Evolutionary conservation across 2,888 invertebrate genomes (phyloP).

Genomic region (Stegophylla sp.): DNA sequence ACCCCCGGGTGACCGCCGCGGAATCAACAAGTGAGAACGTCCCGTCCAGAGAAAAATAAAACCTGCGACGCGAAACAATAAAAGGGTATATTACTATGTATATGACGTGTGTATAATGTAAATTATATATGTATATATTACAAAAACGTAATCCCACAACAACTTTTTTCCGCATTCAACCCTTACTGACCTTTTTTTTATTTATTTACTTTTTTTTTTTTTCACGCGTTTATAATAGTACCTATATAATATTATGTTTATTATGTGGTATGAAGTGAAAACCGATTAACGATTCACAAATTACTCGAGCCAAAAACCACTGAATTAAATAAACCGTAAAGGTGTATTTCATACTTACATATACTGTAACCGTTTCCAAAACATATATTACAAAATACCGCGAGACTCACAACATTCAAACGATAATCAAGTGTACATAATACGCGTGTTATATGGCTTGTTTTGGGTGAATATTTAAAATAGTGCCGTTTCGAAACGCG

Average conservation of each 20-base stretch:
- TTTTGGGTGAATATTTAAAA: neutral
- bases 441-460: neutral
- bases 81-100: slow-evolving; percentile 18
- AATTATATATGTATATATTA: neutral
- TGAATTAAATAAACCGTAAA: slow-evolving; percentile 1
- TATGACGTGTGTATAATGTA: neutral
- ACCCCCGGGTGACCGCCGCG: slow-evolving; percentile 56
- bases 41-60: slow-evolving; percentile 56
- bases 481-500: neutral
- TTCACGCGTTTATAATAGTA: neutral
- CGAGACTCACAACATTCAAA: too few relatives aligned
- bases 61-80: slow-evolving; percentile 52
- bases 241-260: slow-evolving; percentile 3
- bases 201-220: neutral
- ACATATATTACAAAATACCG: too few relatives aligned
- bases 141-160: slow-evolving; percentile 38
- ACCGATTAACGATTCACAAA: slow-evolving; percentile 9
- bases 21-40: slow-evolving; percentile 57
- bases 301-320: neutral
- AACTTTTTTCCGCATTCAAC: slow-evolving; percentile 12
- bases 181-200: slow-evolving; percentile 3
- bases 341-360: neutral
- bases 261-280: slow-evolving; percentile 12
- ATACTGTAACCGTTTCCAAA: too few relatives aligned
- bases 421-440: too few relatives aligned